Evolutionary conservation across 2,113 vertebrate species (phyloP).

Genomic region (Hystrix cristata): DNA sequence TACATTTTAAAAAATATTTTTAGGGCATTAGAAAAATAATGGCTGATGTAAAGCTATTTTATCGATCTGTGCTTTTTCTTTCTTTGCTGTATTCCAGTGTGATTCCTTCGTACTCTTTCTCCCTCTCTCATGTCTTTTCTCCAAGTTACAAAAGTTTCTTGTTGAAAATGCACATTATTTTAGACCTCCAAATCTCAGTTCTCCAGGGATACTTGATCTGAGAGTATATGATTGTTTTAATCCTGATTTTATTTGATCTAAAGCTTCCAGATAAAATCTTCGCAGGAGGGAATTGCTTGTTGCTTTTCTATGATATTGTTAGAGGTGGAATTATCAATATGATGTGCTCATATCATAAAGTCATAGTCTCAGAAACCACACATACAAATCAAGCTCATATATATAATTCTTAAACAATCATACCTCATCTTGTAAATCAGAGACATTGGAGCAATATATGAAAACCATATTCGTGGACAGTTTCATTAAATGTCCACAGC

Average conservation of each 20-base stretch:
- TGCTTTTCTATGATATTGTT: slow-evolving; percentile 6
- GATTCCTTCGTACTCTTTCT: slow-evolving; percentile 16
- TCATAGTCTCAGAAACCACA: slow-evolving; percentile 3
- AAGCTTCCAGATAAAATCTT: slow-evolving; percentile 53
- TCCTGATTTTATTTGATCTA: slow-evolving; percentile 58
- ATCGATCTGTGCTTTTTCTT: slow-evolving; percentile 20
- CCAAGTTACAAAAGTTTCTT: slow-evolving; percentile 31
- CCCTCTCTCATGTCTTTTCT: slow-evolving; percentile 30
- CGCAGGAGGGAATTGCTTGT: slow-evolving; percentile 19
- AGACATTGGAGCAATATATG: neutral
- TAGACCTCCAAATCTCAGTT: neutral
- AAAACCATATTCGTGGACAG: slow-evolving; percentile 39
- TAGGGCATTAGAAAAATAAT: neutral
- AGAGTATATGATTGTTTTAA: slow-evolving; percentile 52
- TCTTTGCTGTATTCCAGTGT: neutral
- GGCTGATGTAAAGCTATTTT: neutral
- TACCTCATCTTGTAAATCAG: slow-evolving; percentile 11
- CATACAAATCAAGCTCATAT: neutral
- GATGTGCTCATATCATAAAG: neutral
- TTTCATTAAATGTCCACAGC: slow-evolving; percentile 55
- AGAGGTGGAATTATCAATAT: slow-evolving; percentile 35
- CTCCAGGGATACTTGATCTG: slow-evolving; percentile 32
- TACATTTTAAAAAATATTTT: neutral
- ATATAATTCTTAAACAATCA: neutral
- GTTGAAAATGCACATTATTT: slow-evolving; percentile 13